A percentile compares a stretch with the other conserved stretches of the same genome.
Conservation (phyloP, 2,113 vertebrate genomes). For the Oryctolagus cuniculus region mOryCun1.1 NC_091432.1:185245001-185245500, state of each 20-base stretch:
- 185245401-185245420: neutral
- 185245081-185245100: neutral
- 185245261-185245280: neutral
- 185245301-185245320: neutral
- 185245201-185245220: neutral
- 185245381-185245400: neutral
- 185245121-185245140: neutral
- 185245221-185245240: neutral
- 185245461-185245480: too few species aligned
- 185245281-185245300: neutral
- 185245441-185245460: too few species aligned
- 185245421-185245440: too few species aligned
- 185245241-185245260: neutral
- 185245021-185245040: neutral
- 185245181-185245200: neutral
- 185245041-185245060: fast-evolving
- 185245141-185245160: neutral
- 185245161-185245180: neutral
- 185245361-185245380: neutral
- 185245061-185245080: neutral
- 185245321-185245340: neutral
- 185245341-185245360: too few species aligned
- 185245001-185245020: neutral
- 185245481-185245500: too few species aligned
- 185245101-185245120: neutral